Percentiles rank a stretch among this genome's conserved stretches.
Conservation (phyloP, 1,140 invertebrate genomes). For the Panagrolaimus sp. region DNA sequence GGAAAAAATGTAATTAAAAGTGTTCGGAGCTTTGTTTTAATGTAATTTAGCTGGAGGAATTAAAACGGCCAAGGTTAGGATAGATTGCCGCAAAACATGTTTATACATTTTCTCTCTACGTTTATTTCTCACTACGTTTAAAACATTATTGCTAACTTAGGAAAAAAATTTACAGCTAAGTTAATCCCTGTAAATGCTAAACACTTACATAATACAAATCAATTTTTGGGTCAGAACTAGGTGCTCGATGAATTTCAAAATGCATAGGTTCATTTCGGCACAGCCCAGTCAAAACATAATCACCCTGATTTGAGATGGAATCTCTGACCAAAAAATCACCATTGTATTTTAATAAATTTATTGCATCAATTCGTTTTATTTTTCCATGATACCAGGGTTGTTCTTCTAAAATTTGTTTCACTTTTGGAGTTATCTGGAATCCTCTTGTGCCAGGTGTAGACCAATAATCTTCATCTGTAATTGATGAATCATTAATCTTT, state of each 20-base stretch:
- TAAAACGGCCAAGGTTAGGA: too few species aligned
- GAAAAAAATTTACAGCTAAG: too few species aligned
- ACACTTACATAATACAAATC: slow-evolving; percentile 12
- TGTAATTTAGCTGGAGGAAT: not conserved
- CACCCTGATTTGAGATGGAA: slow-evolving; percentile 16
- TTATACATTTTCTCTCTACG: too few species aligned
- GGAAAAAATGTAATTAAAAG: not conserved
- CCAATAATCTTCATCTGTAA: too few species aligned
- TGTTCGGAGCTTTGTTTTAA: not conserved
- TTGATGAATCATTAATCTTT: too few species aligned
- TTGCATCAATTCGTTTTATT: slow-evolving; percentile 18
- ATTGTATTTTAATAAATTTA: slow-evolving; percentile 3
- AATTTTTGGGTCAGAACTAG: not conserved
- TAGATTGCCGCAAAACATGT: too few species aligned
- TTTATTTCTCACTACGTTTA: too few species aligned
- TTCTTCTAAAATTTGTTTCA: not conserved
- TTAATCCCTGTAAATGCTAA: too few species aligned
- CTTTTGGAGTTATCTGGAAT: too few species aligned
- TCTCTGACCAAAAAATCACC: slow-evolving; percentile 25
- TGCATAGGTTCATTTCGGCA: slow-evolving; percentile 16
- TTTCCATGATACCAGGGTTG: slow-evolving; percentile 17
- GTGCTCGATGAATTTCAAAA: slow-evolving; percentile 22
- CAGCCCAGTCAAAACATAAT: slow-evolving; percentile 21
- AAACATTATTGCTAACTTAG: too few species aligned
- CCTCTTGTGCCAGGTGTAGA: too few species aligned